Evolutionary conservation across 2,888 invertebrate genomes (phyloP), one percentile per base, ranked within the genome.

Genomic region (Cerceris ruficornis): DNA sequence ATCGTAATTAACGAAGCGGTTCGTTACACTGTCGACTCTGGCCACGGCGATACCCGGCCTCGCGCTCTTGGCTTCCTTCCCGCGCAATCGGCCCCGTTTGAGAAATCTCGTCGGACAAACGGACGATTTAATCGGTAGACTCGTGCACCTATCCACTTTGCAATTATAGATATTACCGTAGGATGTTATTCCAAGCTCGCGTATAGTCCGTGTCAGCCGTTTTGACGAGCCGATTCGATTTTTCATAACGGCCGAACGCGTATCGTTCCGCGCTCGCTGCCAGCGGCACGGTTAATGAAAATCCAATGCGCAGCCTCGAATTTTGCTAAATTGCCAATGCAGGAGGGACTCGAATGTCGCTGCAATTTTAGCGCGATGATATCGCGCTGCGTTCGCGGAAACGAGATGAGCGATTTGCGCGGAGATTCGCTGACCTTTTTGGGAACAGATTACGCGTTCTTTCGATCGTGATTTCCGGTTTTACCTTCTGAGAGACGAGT

Each of bases 1-100:
- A 86, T 84, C 81, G 84, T 80, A 87, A 88, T 88, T 88, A 87
- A 86, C 81, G 73, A 70, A 75, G 60, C 71, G 65, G 65, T 81
- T 80, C 67, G 75, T 83, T 83, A 78, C 69, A 75, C 66, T 81
- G 73, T 72, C 57, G 46, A 66, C 69, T 80, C 67, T 54, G 50
- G 66, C 60, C 52, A 66, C 43, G 42, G 39, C 13, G 42, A 50
- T 39, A 15, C 41, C 14, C 8, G 2, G n/a, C n/a, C n/a, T n/a
- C 42, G 64, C 2, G 9, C 52, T 28, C 13, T 15, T 61, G 66
- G 69, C 69, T 73, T 74, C 43, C 75, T 66, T 54, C 43, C 58
- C 64, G 66, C 64, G 54, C 68, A 61, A 75, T 28, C 61, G 17
- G 41, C 55, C 58, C 46, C 52, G 17, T 42, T 70, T 57, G 68